Base-by-base conservation (phyloP, 2,113 vertebrate genomes). In the Atherinomorus stipes region DNA sequence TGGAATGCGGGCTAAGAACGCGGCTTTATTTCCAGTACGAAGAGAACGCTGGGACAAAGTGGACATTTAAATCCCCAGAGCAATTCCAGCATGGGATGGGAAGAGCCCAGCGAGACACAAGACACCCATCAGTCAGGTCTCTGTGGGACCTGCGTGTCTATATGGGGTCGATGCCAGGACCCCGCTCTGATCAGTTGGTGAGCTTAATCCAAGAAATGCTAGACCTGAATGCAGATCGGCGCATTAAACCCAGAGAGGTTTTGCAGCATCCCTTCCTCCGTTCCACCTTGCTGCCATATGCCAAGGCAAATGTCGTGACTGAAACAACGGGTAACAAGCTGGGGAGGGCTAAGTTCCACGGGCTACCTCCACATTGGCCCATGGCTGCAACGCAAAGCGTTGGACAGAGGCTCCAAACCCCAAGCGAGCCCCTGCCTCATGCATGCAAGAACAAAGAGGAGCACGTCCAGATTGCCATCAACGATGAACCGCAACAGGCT, bases 201-300 rank as follows among this genome's bases (percentile, higher is more conserved):
- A 4, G 22, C 3, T 28, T 49, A 0, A 44, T 53, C 2, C 21
- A 49, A 22, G 23, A 11, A 44, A 70, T 59, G 70, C 4, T 54
- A 45, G 11, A 76, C 49, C 25, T 64, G 23, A 59, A 78, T 16
- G 40, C 42, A 4, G 25, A 53, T 25, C 50, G 40, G 18, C 34
- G 0, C 11, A n/a, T n/a, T 37, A 66, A 23, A 53, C 50, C 1
- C 0, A 18, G 0, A 0, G 34, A 66, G 34, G 25, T 66, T 66
- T 16, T 53, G 16, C 18, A 26, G 34, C 22, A 53, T 53, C 64
- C 50, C 22, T 40, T 52, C 19, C 40, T 53, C 38, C 34, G 34
- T 11, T n/a, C 34, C 11, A 11, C 34, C 34, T 37, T 5, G 34
- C 7, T 9, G 34, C 34, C n/a, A n/a, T n/a, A n/a, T n/a, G 7